Base-by-base conservation (phyloP, 2,888 invertebrate genomes). In the Choreutis nemorana region DNA sequence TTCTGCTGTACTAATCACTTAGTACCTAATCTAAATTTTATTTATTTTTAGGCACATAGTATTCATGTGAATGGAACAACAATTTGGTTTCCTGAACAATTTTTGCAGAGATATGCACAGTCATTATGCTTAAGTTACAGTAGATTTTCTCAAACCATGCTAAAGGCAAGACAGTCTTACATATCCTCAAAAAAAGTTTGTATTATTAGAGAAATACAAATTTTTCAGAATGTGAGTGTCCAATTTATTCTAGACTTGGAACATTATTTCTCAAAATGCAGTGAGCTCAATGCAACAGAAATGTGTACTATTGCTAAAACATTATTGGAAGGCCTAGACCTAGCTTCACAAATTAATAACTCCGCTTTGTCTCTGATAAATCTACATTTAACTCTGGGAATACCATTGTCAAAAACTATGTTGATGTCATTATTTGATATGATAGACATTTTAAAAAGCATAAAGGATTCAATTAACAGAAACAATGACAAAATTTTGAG, bases 1-100 rank as follows among this genome's bases (percentile, higher is more conserved):
- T 18, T 18, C 8, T 18, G 8, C 8, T 18, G 8, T 18, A 18
- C 8, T 18, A 18, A 18, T 18, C 18, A 18, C 6, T 7, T 8
- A 7, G 5, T 18, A 18, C 5, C 8, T 5, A 18, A 5, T 18
- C 5, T 35, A 30, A 31, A 33, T 35, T 30, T 37, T 36, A 36
- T 30, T 21, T 15, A 31, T 28, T 72, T 72, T 8, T 57, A 90
- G 84, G 83, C 90, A 24, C 89, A 90, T 40, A 89, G 89, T 16
- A 86, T 94, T 33, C 87, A 88, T 25, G 66, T 97, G 16, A 81
- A 85, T 33, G 94, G 92, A 1, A 90, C 90, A 51, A 81, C 90
- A 9, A 62, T 92, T 30, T 97, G 94, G 94, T 86, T 89, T 49
- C 92, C 96, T 0, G 90, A 89, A 55, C 82, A 85, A 43, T 97